Conservation (phyloP, 2,113 vertebrate species). For the Sisor rabdophorus region DNA sequence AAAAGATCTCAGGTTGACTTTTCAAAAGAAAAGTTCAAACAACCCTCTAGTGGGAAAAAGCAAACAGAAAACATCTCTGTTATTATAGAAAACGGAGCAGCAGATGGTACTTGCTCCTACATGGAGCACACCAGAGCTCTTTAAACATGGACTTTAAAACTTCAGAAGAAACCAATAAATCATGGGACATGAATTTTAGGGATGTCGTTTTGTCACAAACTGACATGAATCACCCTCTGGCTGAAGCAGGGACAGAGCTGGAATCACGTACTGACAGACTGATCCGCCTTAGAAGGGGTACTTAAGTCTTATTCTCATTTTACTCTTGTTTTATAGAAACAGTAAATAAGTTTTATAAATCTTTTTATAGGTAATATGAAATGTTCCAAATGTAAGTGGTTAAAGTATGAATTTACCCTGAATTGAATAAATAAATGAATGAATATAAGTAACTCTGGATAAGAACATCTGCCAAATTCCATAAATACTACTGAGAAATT, state of each 20-base stretch:
- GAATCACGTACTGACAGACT: slow-evolving; percentile 53
- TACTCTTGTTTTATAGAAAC: slow-evolving; percentile 1
- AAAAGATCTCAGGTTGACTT: slow-evolving; percentile 58
- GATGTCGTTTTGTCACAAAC: background rate
- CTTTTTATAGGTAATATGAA: background rate
- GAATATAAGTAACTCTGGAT: too few species aligned
- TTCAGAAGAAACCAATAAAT: slow-evolving; percentile 6
- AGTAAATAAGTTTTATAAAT: background rate
- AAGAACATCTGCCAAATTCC: too few species aligned
- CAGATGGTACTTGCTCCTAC: background rate
- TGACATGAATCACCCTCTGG: background rate
- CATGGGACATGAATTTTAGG: background rate
- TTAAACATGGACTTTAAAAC: background rate
- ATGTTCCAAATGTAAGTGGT: background rate
- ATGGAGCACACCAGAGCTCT: background rate
- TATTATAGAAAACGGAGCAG: slow-evolving; percentile 37
- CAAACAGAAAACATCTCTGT: slow-evolving; percentile 44
- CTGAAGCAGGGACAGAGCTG: slow-evolving; percentile 13
- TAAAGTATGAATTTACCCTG: background rate
- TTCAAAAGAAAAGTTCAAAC: slow-evolving; percentile 52
- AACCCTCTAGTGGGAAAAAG: background rate
- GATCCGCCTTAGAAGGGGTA: slow-evolving; percentile 63
- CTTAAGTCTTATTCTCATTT: background rate
- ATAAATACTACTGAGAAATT: too few species aligned
- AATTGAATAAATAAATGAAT: too few species aligned